These are phyloP conservation scores for Drosophila lacicola DNA, from an alignment of 2,888 invertebrate genomes.

Conservation along the genomic window DNA sequence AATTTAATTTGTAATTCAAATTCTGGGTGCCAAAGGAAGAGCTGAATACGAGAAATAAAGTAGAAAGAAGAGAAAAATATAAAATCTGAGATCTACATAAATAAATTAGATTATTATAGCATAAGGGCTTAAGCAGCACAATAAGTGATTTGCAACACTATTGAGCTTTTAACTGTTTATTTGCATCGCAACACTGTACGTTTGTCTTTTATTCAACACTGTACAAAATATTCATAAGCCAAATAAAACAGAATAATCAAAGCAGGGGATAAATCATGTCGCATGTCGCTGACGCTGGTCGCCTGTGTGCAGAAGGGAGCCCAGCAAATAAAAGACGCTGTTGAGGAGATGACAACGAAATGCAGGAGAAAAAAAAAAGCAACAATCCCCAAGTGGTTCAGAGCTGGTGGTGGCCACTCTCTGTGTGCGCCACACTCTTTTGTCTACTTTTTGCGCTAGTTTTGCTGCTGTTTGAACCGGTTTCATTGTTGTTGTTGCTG, in stretches of 20 bases:
- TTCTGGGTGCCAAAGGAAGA: too few relatives aligned
- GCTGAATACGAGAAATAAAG: too few relatives aligned
- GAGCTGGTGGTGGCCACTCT: conserved; percentile 39
- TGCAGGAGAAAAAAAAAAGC: conserved; percentile 6
- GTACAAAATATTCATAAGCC: too few relatives aligned
- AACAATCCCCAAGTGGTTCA: conserved; percentile 30
- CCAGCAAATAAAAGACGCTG: conserved; percentile 53
- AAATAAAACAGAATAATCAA: conserved; percentile 1
- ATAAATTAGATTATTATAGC: too few relatives aligned
- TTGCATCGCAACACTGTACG: too few relatives aligned
- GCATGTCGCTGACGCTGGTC: conserved; percentile 48
- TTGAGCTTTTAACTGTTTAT: too few relatives aligned
- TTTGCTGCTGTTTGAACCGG: conserved; percentile 47
- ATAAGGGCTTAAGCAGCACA: too few relatives aligned
- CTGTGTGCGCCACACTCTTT: conserved; percentile 43
- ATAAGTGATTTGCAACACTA: too few relatives aligned
- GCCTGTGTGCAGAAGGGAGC: conserved; percentile 62
- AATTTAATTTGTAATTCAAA: too few relatives aligned
- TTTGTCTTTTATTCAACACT: too few relatives aligned
- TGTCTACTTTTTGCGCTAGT: conserved; percentile 77
- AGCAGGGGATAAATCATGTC: conserved; percentile 27
- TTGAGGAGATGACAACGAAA: conserved; percentile 7
- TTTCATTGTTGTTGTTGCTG: conserved; percentile 36
- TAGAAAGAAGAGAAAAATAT: too few relatives aligned
- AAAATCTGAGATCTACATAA: too few relatives aligned